A percentile compares a stretch with the other conserved stretches of the same genome.
phyloP scores from a whole-genome alignment of 2,888 invertebrate genomes.

The Heliconius aoede region DNA sequence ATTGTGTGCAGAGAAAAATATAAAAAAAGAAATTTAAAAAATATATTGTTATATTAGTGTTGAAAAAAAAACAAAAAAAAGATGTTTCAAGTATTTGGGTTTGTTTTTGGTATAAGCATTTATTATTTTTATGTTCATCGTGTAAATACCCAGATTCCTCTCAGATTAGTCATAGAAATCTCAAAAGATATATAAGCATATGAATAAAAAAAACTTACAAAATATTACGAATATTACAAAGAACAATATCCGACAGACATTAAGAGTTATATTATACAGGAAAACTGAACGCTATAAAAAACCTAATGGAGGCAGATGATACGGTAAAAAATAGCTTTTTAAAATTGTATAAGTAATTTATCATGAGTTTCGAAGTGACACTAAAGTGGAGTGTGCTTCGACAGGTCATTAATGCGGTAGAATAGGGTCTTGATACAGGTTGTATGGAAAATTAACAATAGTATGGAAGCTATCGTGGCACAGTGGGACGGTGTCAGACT shows the following conservation, averaged over 20 bases:
- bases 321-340: background rate
- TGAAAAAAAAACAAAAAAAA: no score
- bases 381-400: slow-evolving; percentile 8
- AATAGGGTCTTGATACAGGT: background rate
- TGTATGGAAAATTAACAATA: background rate
- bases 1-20: background rate
- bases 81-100: no score
- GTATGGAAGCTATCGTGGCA: background rate
- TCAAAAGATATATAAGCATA: background rate
- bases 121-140: no score
- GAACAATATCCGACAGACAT: slow-evolving; percentile 34
- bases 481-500: background rate
- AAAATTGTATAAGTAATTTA: slow-evolving; percentile 8
- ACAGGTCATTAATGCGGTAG: slow-evolving; percentile 6
- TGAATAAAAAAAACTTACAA: background rate
- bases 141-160: background rate
- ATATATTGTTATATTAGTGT: no score
- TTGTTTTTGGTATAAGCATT: no score
- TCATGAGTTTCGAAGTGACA: slow-evolving; percentile 7
- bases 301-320: slow-evolving; percentile 27
- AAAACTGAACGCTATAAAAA: slow-evolving; percentile 29
- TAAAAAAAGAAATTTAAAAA: background rate
- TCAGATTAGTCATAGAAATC: background rate
- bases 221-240: slow-evolving; percentile 30
- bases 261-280: slow-evolving; percentile 23